Percentiles rank a stretch among this genome's conserved stretches.
Conservation (phyloP, 1,140 invertebrate genomes). For the Rhagoletis zephyria region DNA sequence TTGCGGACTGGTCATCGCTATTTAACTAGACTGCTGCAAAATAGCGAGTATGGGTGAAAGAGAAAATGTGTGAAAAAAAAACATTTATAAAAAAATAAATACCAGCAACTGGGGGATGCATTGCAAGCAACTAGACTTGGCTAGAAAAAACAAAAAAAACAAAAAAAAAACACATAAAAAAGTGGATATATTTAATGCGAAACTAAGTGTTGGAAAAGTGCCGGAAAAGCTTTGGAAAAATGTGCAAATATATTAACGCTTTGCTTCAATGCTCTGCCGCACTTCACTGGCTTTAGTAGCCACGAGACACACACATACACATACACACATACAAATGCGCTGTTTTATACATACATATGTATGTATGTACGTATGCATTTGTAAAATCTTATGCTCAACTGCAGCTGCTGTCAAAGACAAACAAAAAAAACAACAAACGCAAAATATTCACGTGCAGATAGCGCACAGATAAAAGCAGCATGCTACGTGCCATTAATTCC, state of each 20-base stretch:
- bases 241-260: background rate
- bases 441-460: background rate
- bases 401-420: background rate
- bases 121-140: background rate
- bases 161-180: background rate
- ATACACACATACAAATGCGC: background rate
- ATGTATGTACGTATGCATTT: no score
- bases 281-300: background rate
- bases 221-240: conserved; percentile 29
- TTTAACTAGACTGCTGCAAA: background rate
- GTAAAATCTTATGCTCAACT: no score
- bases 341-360: no score
- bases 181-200: background rate
- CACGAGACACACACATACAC: background rate
- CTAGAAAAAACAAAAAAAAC: background rate
- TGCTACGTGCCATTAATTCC: conserved; percentile 47
- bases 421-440: background rate
- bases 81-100: background rate
- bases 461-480: background rate
- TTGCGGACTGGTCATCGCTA: background rate
- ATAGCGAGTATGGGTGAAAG: background rate
- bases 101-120: background rate
- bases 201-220: conserved; percentile 39
- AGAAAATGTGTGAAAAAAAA: background rate
- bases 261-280: conserved; percentile 7